A percentile compares a stretch with the other conserved stretches of the same genome.
Evolutionary conservation across 2,888 invertebrate genomes (phyloP).

Genomic region (Autographa pulchrina): DNA sequence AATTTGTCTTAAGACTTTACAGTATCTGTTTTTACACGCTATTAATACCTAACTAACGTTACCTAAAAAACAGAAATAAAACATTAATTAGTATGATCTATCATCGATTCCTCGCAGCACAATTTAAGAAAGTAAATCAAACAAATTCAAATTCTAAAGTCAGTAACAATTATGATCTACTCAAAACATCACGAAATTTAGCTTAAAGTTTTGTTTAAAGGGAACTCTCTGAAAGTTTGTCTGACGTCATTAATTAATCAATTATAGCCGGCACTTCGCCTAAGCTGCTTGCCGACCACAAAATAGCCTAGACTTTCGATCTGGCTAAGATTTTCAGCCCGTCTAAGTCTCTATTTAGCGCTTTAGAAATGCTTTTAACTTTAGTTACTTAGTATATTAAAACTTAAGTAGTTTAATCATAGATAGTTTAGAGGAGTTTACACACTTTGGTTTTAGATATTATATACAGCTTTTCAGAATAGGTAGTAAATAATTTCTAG

Average conservation of each 20-base stretch:
- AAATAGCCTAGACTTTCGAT: constrained; percentile 48
- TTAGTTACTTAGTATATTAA: background rate
- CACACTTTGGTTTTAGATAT: too few relatives aligned
- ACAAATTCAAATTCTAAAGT: background rate
- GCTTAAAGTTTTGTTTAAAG: constrained; percentile 25
- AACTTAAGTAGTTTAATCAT: too few relatives aligned
- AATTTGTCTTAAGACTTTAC: too few relatives aligned
- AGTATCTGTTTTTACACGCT: too few relatives aligned
- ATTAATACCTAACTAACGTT: too few relatives aligned
- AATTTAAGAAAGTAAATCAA: constrained; percentile 29
- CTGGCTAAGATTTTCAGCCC: constrained; percentile 52
- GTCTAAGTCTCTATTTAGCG: constrained; percentile 19
- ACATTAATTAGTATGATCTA: too few relatives aligned
- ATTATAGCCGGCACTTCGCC: constrained; percentile 38
- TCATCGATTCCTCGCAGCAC: constrained; percentile 11
- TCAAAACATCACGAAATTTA: constrained; percentile 18
- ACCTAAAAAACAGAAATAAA: background rate
- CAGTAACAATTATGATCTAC: constrained; percentile 21
- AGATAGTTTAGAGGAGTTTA: too few relatives aligned
- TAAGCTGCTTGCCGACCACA: constrained; percentile 33
- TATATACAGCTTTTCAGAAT: too few relatives aligned
- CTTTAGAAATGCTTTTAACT: background rate
- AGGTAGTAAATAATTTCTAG: too few relatives aligned
- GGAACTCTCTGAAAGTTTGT: constrained; percentile 40
- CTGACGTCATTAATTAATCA: constrained; percentile 50